These are phyloP conservation scores for Pandemis heparana DNA, from an alignment of 2,888 invertebrate genomes.

Conservation along the genomic window DNA sequence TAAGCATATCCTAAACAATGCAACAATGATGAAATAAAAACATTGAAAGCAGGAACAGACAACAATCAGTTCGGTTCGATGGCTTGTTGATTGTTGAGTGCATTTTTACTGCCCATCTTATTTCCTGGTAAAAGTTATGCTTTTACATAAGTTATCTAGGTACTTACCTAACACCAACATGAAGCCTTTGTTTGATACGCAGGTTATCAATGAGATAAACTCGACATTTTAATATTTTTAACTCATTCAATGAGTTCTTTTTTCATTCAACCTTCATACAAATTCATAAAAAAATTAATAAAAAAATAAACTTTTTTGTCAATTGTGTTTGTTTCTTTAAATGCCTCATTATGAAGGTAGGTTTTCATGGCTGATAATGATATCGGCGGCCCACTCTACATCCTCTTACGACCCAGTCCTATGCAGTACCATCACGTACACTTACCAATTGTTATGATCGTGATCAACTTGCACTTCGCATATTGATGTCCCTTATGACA, in stretches of 20 bases:
- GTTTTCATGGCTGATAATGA: no score
- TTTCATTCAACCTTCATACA: no score
- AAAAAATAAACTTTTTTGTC: no score
- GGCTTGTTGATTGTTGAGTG: constrained; percentile 7
- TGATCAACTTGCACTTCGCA: constrained; percentile 4
- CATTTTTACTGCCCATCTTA: neutral
- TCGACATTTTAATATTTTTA: neutral
- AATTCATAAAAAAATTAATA: no score
- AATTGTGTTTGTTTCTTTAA: no score
- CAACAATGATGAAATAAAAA: constrained; percentile 22
- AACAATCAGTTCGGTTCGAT: constrained; percentile 8
- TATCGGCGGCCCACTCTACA: no score
- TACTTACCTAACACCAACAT: neutral
- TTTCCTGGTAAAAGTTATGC: neutral
- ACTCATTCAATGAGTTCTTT: neutral
- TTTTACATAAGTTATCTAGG: neutral
- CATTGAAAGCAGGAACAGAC: neutral
- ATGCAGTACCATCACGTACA: constrained; percentile 46
- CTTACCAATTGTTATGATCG: constrained; percentile 18
- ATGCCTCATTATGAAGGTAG: no score
- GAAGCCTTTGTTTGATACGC: neutral
- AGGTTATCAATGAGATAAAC: neutral
- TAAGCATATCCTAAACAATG: constrained; percentile 28
- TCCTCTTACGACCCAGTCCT: neutral
- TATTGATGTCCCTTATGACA: constrained; percentile 15